A percentile compares a stretch with the other conserved stretches of the same genome.
Evolutionary conservation across 2,888 invertebrate genomes (phyloP).

Genomic region (Clepsis dumicolana): DNA sequence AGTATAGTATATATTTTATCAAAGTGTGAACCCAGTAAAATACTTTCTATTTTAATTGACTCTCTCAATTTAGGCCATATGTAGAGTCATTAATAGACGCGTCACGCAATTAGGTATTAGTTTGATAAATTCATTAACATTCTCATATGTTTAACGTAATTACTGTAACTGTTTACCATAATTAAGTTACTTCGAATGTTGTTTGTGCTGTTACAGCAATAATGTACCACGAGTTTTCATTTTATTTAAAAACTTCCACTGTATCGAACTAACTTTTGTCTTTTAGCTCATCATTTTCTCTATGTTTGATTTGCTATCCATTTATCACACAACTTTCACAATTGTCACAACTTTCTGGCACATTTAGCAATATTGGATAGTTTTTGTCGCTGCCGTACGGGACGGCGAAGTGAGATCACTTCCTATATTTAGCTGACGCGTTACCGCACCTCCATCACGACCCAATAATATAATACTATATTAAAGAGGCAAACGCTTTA

Average conservation of each 20-base stretch:
- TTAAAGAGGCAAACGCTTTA: conserved; percentile 25
- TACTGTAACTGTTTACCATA: too few species aligned
- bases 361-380: background rate
- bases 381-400: conserved; percentile 5
- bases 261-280: too few species aligned
- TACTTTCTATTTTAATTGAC: background rate
- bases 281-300: too few species aligned
- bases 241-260: too few species aligned
- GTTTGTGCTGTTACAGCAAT: too few species aligned
- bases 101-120: too few species aligned
- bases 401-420: conserved; percentile 43
- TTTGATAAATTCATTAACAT: background rate
- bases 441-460: conserved; percentile 27
- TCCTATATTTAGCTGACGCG: conserved; percentile 42
- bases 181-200: too few species aligned
- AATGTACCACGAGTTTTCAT: too few species aligned
- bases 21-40: background rate
- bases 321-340: too few species aligned
- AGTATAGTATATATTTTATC: too few species aligned
- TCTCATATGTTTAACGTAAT: too few species aligned
- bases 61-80: background rate
- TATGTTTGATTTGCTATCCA: too few species aligned
- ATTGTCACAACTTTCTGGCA: background rate
- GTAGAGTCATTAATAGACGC: background rate
- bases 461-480: conserved; percentile 30